Conservation (phyloP, 2,888 invertebrate species). For the Morpho deidamia region DNA sequence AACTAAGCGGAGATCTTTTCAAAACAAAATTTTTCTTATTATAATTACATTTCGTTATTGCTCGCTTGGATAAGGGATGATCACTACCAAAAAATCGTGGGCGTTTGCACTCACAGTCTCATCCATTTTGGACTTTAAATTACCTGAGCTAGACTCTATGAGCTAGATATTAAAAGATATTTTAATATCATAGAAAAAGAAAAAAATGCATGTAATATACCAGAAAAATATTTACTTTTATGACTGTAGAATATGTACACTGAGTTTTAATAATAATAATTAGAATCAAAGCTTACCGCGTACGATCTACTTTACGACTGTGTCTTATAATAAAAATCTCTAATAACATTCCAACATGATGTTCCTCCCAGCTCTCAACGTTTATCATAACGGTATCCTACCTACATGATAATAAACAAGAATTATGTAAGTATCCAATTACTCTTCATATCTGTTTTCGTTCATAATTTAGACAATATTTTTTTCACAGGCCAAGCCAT, state of each 20-base stretch:
- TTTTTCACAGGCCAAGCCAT: slow-evolving; percentile 36
- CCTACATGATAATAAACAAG: slow-evolving; percentile 45
- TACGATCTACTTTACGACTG: slow-evolving; percentile 59
- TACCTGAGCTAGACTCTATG: too few species aligned
- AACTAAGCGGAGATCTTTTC: too few species aligned
- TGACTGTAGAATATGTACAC: slow-evolving; percentile 1
- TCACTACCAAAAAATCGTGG: too few species aligned
- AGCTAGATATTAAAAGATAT: too few species aligned
- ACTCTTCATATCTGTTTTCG: slow-evolving; percentile 44
- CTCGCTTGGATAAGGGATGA: too few species aligned
- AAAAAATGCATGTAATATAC: neutral
- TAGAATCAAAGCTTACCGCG: slow-evolving; percentile 31
- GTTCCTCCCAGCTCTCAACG: slow-evolving; percentile 44
- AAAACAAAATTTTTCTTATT: too few species aligned
- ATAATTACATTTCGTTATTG: too few species aligned
- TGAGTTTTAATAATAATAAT: slow-evolving; percentile 19
- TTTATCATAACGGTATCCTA: slow-evolving; percentile 52
- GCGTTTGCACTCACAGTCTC: too few species aligned
- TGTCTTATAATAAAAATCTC: slow-evolving; percentile 61
- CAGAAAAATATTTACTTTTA: slow-evolving; percentile 4
- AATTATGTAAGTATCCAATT: slow-evolving; percentile 59
- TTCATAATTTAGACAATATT: slow-evolving; percentile 39
- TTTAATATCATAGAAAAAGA: too few species aligned
- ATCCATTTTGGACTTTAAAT: too few species aligned
- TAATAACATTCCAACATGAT: slow-evolving; percentile 62